These are phyloP conservation scores for Enteromius afrohamiltoni DNA, from an alignment of 2,797 vertebrate species.

Conservation along the genomic window DNA sequence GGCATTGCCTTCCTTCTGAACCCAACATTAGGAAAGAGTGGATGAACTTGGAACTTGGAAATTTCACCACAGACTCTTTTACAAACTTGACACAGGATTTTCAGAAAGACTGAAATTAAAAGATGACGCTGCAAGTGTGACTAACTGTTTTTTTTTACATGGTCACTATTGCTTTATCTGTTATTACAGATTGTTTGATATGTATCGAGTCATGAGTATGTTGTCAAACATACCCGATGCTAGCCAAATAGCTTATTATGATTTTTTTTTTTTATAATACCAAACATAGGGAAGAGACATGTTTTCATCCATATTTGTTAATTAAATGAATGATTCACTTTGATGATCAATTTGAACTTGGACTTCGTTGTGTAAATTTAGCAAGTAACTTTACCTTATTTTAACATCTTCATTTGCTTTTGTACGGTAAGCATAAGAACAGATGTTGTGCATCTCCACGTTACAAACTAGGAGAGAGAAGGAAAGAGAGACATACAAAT, in stretches of 20 bases:
- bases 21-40: neutral
- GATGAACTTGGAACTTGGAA: neutral
- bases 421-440: neutral
- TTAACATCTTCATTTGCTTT: neutral
- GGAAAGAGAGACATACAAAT: neutral
- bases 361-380: neutral
- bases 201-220: neutral
- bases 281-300: neutral
- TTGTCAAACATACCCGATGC: too few species aligned
- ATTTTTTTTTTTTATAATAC: too few species aligned
- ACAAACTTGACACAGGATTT: neutral
- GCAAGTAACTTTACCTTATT: neutral
- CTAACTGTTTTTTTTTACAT: too few species aligned
- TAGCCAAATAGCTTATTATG: neutral
- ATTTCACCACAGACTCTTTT: neutral
- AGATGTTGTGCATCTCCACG: neutral
- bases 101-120: neutral
- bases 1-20: neutral
- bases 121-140: neutral
- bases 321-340: neutral
- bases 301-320: neutral
- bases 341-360: neutral
- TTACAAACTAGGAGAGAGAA: neutral
- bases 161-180: too few species aligned
- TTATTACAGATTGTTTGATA: neutral